Evolutionary conservation across 2,113 vertebrate species (phyloP).

Genomic region (Grallaria varia): DNA sequence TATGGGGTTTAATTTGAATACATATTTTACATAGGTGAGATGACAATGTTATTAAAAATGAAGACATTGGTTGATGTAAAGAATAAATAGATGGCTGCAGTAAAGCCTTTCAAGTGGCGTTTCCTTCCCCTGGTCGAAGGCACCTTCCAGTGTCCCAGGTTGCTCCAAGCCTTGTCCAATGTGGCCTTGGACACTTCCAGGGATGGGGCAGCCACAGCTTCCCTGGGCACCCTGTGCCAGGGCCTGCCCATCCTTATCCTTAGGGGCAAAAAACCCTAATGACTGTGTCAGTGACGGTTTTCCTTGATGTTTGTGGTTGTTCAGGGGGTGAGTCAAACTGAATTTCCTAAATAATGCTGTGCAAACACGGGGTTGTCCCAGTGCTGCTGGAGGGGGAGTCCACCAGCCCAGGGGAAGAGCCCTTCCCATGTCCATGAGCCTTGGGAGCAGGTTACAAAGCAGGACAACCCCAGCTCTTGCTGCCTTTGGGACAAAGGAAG

Average conservation of each 20-base stretch:
- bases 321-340: not conserved
- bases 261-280: not conserved
- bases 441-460: not conserved
- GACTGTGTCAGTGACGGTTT: accelerated
- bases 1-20: not conserved
- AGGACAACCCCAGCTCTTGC: accelerated
- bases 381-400: not conserved
- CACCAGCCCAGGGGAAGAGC: not conserved
- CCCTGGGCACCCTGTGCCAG: not conserved
- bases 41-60: slow-evolving; percentile 12
- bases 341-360: not conserved
- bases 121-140: not conserved
- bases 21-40: slow-evolving; percentile 8
- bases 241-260: not conserved
- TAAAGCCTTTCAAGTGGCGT: not conserved
- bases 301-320: not conserved
- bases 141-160: accelerated
- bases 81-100: not conserved
- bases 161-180: not conserved
- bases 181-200: not conserved
- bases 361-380: accelerated
- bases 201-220: not conserved
- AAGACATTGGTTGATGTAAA: not conserved
- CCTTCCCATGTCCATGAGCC: not conserved
- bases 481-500: not conserved